A percentile compares a stretch with the other conserved stretches of the same genome.
Evolutionary conservation across 2,888 invertebrate genomes (phyloP).

Genomic region (Chrysolina oricalcia): DNA sequence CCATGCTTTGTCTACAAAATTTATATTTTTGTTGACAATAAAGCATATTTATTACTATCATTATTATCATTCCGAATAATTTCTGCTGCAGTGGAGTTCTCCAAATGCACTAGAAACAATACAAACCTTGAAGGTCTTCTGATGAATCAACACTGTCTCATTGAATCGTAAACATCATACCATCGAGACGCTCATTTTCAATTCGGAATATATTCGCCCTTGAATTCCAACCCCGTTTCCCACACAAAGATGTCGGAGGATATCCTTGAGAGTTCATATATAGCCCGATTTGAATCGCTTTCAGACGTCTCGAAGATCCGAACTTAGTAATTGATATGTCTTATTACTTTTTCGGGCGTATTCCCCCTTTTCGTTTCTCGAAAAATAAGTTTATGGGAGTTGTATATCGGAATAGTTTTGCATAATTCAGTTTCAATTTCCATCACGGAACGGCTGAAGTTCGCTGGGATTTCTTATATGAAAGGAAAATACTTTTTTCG

Average conservation of each 20-base stretch:
- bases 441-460: background rate
- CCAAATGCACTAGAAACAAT: too few relatives aligned
- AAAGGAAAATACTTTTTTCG: background rate
- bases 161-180: too few relatives aligned
- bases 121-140: too few relatives aligned
- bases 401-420: background rate
- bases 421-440: constrained; percentile 8
- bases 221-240: background rate
- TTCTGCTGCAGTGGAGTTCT: too few relatives aligned
- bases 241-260: background rate
- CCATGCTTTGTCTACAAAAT: too few relatives aligned
- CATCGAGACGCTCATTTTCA: background rate
- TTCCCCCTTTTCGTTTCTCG: background rate
- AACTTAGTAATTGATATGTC: constrained; percentile 14
- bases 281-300: background rate
- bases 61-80: too few relatives aligned
- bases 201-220: background rate
- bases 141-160: too few relatives aligned
- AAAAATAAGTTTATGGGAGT: background rate
- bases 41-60: too few relatives aligned
- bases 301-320: constrained; percentile 6
- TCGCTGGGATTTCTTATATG: background rate
- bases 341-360: background rate
- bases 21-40: too few relatives aligned
- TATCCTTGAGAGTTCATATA: constrained; percentile 8